Evolutionary conservation across 2,888 invertebrate species (phyloP).

Genomic region (Folsomia candida): DNA sequence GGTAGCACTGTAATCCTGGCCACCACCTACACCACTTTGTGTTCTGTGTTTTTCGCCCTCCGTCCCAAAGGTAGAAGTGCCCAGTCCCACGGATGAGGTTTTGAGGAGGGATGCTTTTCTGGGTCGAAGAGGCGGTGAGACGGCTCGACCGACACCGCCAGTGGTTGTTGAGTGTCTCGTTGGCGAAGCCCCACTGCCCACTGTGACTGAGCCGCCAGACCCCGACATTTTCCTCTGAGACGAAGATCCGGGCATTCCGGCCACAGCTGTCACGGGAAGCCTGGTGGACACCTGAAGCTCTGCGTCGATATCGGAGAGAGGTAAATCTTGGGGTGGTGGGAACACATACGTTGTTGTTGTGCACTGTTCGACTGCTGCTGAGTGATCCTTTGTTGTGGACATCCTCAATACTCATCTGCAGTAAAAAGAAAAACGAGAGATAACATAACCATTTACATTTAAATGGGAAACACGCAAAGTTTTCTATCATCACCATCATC

Average conservation of each 20-base stretch:
- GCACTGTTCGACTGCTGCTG: conserved; percentile 34
- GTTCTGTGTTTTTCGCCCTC: conserved; percentile 32
- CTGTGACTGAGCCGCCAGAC: not conserved
- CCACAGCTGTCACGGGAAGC: not conserved
- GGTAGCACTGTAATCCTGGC: not conserved
- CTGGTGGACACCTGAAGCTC: not conserved
- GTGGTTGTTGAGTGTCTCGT: conserved; percentile 10
- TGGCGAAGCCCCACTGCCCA: conserved; percentile 2
- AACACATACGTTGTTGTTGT: conserved; percentile 48
- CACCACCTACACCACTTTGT: conserved; percentile 11
- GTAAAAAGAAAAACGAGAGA: conserved; percentile 28
- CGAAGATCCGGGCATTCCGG: too few species aligned
- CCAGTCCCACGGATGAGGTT: conserved; percentile 44
- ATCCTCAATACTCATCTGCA: conserved; percentile 50
- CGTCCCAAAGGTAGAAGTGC: conserved; percentile 42
- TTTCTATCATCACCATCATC: too few species aligned
- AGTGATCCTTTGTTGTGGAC: conserved; percentile 46
- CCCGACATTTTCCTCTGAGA: too few species aligned
- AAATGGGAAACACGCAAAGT: not conserved
- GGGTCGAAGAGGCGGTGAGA: conserved; percentile 11
- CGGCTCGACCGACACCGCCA: not conserved
- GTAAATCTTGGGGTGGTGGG: conserved; percentile 26
- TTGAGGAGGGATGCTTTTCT: conserved; percentile 42
- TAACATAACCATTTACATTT: conserved; percentile 9
- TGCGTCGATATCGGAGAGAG: not conserved